A percentile compares a stretch with the other conserved stretches of the same genome.
Conservation (phyloP, 2,888 invertebrate genomes). For the Odontocolon sp. region DNA sequence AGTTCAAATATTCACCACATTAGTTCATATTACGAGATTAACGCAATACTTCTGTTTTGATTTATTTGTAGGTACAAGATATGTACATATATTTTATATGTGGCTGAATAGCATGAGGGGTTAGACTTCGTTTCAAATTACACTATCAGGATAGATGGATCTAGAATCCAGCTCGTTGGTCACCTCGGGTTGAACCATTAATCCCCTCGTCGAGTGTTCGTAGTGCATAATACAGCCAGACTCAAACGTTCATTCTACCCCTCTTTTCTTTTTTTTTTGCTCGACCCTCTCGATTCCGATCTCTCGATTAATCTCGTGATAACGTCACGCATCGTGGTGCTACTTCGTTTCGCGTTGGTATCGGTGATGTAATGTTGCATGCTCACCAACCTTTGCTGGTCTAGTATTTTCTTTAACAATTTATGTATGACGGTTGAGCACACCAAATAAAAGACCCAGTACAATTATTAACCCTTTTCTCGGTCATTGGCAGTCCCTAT, state of each 20-base stretch:
- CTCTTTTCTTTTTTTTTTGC: slow-evolving; percentile 4
- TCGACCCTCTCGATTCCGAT: slow-evolving; percentile 15
- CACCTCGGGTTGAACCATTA: slow-evolving; percentile 41
- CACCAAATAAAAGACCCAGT: too few species aligned
- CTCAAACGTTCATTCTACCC: slow-evolving; percentile 1
- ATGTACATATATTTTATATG: too few species aligned
- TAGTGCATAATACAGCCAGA: slow-evolving; percentile 22
- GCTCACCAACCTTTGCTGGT: neutral
- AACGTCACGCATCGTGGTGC: slow-evolving; percentile 50
- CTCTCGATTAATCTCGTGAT: slow-evolving; percentile 54
- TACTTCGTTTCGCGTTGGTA: neutral
- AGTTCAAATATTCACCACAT: too few species aligned
- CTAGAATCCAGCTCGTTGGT: slow-evolving; percentile 23
- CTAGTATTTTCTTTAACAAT: slow-evolving; percentile 27
- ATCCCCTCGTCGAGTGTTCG: slow-evolving; percentile 39
- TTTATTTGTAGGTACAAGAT: too few species aligned
- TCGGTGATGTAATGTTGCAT: slow-evolving; percentile 1
- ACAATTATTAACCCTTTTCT: too few species aligned
- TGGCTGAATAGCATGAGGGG: slow-evolving; percentile 17
- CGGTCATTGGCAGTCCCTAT: too few species aligned
- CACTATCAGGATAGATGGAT: slow-evolving; percentile 31
- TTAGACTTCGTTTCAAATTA: slow-evolving; percentile 29
- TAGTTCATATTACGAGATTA: too few species aligned
- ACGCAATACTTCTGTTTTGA: too few species aligned
- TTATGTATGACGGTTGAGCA: neutral